These are phyloP conservation scores for Rhimphoctona megacephalus DNA, from an alignment of 2,888 invertebrate genomes.

Conservation along the genomic window DNA sequence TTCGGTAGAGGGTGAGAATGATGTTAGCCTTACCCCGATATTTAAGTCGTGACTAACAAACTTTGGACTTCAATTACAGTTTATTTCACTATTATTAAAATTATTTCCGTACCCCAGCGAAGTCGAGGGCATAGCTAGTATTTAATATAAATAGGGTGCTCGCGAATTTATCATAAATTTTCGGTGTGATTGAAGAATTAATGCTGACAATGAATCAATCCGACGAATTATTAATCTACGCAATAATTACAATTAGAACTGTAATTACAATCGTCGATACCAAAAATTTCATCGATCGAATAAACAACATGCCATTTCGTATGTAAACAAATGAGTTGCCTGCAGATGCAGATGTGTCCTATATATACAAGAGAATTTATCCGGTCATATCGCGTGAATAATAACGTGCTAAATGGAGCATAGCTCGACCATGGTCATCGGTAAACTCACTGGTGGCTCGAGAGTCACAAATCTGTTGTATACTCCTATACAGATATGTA, in stretches of 20 bases:
- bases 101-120: too few species aligned
- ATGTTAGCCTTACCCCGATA: neutral
- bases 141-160: neutral
- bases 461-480: conserved; percentile 61
- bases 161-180: neutral
- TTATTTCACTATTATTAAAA: too few species aligned
- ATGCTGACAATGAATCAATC: neutral
- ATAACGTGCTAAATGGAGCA: conserved; percentile 64
- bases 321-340: conserved; percentile 35
- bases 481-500: conserved; percentile 28
- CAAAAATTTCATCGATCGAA: conserved; percentile 28
- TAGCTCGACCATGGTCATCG: conserved; percentile 55
- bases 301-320: conserved; percentile 22
- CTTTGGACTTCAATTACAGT: neutral
- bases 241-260: conserved; percentile 15
- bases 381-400: conserved; percentile 29
- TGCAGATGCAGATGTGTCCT: conserved; percentile 56
- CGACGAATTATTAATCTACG: neutral
- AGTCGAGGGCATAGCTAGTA: neutral
- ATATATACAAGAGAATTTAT: conserved; percentile 39
- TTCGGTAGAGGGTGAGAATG: neutral
- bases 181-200: neutral
- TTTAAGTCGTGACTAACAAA: neutral
- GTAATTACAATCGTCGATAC: conserved; percentile 18
- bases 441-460: conserved; percentile 58